These are phyloP conservation scores for Phymanthus crucifer DNA, from an alignment of 92 coral and sea anemone species.

Conservation along the genomic window DNA sequence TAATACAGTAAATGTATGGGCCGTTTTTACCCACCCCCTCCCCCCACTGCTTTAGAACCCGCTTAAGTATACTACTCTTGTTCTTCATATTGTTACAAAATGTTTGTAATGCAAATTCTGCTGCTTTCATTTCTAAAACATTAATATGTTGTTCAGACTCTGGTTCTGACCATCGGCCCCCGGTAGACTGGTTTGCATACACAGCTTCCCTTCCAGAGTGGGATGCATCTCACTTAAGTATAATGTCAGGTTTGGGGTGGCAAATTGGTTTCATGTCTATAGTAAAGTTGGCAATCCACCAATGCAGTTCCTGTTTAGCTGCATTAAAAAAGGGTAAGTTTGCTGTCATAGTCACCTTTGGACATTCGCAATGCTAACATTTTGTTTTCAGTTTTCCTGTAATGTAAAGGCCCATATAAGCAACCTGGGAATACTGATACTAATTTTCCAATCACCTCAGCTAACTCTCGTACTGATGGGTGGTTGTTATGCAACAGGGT, in stretches of 20 bases:
- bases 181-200: not conserved
- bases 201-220: not conserved
- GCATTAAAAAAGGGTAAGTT: not conserved
- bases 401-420: not conserved
- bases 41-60: too few species aligned
- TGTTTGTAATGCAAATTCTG: not conserved
- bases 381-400: not conserved
- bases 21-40: too few species aligned
- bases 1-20: too few species aligned
- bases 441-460: conserved; percentile 1
- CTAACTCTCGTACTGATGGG: not conserved
- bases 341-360: not conserved
- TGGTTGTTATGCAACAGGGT: not conserved
- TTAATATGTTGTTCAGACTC: not conserved
- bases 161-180: not conserved
- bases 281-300: not conserved
- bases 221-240: conserved; percentile 4
- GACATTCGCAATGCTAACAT: not conserved
- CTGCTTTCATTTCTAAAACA: not conserved
- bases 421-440: not conserved
- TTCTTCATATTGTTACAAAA: not conserved
- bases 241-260: not conserved
- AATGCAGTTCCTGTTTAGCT: not conserved
- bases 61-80: too few species aligned
- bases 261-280: not conserved